Base-by-base conservation (phyloP, 2,797 vertebrate genomes). In the Diglossa cyanea region DNA sequence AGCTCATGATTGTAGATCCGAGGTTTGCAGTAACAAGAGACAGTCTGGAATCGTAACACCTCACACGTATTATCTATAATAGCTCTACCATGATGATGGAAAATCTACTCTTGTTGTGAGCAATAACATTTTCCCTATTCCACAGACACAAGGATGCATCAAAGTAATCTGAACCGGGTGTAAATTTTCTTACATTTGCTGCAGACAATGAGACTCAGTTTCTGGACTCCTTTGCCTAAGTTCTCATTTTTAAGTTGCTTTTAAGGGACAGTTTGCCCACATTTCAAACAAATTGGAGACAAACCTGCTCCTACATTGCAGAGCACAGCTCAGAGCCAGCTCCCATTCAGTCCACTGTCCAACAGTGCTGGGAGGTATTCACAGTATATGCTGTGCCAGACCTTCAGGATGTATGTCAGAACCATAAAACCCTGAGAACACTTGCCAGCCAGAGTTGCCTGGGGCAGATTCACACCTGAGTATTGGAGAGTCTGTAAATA, bases 281-380 rank as follows among this genome's bases (percentile, higher is more conserved):
- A 47, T 81, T 70, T 76, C 31, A 61, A 58, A 72, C 3, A 2
- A 75, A 55, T 2, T 31, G 24, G 14, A 55, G 45, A 35, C 0
- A 3, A 63, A 76, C 8, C 17, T 47, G 18, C 17, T n/a, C 25
- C 39, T 42, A 13, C 47, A 19, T 6, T 0, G 1, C 75, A 44
- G 66, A 75, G 15, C 17, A 50, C 25, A 54, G 35, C 21, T 78
- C n/a, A 72, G 61, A 42, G 33, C 42, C 50, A 40, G 58, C 18
- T 58, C 42, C 35, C 6, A 4, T 57, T 67, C 65, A 63, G 54
- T 44, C 37, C 35, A 15, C 2, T 57, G n/a, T 30, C 62, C 31
- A 45, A 24, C 17, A 60, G 5, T 5, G 44, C 66, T 74, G 45
- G 42, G 24, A 74, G 20, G 47, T 58, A 48, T 9, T 47, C 73